Conservation (phyloP, 2,113 vertebrate genomes). For the Sphyrna mokarran region DNA sequence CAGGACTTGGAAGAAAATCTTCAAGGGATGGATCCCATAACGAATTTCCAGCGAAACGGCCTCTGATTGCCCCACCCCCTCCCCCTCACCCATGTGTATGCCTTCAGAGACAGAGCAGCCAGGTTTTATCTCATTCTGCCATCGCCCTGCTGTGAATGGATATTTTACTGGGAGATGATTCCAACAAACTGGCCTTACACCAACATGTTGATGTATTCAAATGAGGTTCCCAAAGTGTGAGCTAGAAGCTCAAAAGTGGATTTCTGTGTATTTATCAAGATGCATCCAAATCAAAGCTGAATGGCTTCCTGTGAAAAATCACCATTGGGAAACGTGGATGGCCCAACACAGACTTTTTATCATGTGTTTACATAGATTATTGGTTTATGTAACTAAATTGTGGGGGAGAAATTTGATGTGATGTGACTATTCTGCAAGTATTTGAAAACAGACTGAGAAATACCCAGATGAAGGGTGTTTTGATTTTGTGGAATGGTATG, state of each 20-base stretch:
- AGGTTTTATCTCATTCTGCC: too few relatives aligned
- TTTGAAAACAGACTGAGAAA: not conserved
- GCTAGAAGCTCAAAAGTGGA: not conserved
- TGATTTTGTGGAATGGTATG: not conserved
- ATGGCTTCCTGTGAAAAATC: not conserved
- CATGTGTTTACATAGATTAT: not conserved
- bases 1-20: too few relatives aligned
- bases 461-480: not conserved
- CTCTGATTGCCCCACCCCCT: too few relatives aligned
- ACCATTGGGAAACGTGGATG: not conserved
- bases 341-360: not conserved
- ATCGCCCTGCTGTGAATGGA: too few relatives aligned
- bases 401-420: not conserved
- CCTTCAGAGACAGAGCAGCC: too few relatives aligned
- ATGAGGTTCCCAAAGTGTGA: not conserved
- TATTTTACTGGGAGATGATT: too few relatives aligned
- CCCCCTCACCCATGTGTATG: too few relatives aligned
- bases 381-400: not conserved
- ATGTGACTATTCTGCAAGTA: not conserved
- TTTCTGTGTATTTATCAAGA: not conserved
- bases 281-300: not conserved
- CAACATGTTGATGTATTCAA: too few relatives aligned
- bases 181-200: too few relatives aligned
- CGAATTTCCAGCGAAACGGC: too few relatives aligned
- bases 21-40: too few relatives aligned